phyloP scores from a whole-genome alignment of 2,113 vertebrate species.

The Scartelaos histophorus region DNA sequence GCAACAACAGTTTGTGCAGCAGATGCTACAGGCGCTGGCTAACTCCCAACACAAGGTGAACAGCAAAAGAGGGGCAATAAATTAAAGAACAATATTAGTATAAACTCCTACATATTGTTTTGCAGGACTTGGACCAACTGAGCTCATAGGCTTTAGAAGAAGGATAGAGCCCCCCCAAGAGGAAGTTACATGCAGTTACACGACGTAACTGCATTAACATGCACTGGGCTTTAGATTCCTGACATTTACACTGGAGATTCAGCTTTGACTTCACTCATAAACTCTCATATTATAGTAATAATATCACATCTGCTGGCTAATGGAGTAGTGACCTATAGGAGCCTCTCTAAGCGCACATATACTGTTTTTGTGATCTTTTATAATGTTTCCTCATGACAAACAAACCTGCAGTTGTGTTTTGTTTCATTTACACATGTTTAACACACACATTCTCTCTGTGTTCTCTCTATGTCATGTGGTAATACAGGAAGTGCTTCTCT shows the following conservation, averaged over 20 bases:
- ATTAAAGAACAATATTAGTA: background rate
- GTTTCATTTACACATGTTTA: no score
- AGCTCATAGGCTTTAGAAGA: constrained; percentile 76
- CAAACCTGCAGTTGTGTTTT: no score
- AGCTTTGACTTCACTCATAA: background rate
- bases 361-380: no score
- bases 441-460: no score
- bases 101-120: background rate
- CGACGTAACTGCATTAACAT: background rate
- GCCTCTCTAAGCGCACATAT: no score
- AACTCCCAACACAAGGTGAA: background rate
- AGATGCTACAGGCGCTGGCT: constrained; percentile 88
- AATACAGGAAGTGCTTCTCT: no score
- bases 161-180: constrained; percentile 54
- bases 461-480: no score
- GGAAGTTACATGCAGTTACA: background rate
- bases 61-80: background rate
- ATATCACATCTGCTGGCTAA: background rate
- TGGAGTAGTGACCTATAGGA: background rate
- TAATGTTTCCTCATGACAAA: no score
- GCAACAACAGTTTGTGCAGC: constrained; percentile 88
- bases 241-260: background rate
- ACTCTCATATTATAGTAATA: background rate
- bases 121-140: constrained; percentile 53
- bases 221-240: background rate